Evolutionary conservation across 1,140 invertebrate species (phyloP), one percentile per base, ranked within the genome.

Genomic region (Nasonia vitripennis): DNA sequence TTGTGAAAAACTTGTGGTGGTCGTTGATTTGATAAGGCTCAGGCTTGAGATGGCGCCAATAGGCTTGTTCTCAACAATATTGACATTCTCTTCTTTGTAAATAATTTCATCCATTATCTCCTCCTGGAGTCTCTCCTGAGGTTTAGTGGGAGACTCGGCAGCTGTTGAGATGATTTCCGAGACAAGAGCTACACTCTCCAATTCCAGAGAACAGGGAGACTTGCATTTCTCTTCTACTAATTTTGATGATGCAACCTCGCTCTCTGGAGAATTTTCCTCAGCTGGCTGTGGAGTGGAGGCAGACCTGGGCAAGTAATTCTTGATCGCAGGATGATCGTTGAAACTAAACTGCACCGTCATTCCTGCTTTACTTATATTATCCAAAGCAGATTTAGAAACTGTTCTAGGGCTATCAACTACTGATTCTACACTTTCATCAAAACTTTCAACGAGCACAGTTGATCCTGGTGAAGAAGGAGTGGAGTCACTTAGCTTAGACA

Each of bases 281-380:
- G 62, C 34, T 78, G 74, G 37, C 14, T 80, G n/a, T 20, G 82
- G 78, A 68, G 48, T 27, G 23, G 81, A 84, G 10, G 55, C 12
- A n/a, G 89, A 87, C 31, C 93, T 89, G 3, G 95, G 94, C 62
- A 95, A 88, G 86, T 95, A 94, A 82, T 70, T 91, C 71, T 93
- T 93, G 0, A 89, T 82, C 0, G 45, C 45, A 10, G 71, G 83
- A 10, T 88, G 27, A 67, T 91, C 90, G 34, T 86, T 92, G 88
- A 96, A 96, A 81, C 94, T 94, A 89, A 95, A 96, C 83, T 95
- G 94, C 84, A 95, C 93, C 2, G 94, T 94, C 48, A 92, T 94
- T 31, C 95, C 95, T 31, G 95, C 96, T 90, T 95, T 95, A 27
- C 95, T 93, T 88, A 96, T 96, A 89, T 96, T 96, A 68, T 95